These are phyloP conservation scores for Sisyra terminalis DNA, from an alignment of 2,888 invertebrate genomes.

Conservation along the genomic window DNA sequence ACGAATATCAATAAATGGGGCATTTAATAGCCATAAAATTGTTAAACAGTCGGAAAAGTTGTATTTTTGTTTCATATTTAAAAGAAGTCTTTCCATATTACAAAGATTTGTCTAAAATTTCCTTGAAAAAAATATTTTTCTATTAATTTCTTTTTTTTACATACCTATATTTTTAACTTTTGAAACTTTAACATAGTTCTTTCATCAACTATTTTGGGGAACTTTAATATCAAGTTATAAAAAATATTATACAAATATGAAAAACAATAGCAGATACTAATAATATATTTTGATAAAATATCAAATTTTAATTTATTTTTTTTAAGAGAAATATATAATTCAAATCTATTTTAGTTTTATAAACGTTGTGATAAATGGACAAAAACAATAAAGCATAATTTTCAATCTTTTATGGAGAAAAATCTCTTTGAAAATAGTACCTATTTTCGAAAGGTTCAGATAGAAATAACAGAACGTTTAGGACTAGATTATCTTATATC, in stretches of 20 bases:
- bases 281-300: background rate
- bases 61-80: no score
- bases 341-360: conserved; percentile 26
- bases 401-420: conserved; percentile 16
- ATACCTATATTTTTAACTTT: no score
- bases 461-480: conserved; percentile 2
- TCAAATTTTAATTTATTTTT: conserved; percentile 19
- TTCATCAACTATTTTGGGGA: no score
- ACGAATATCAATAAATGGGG: no score
- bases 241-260: no score
- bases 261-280: background rate
- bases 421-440: conserved; percentile 15
- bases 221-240: no score
- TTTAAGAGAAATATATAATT: no score
- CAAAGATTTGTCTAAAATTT: background rate
- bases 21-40: background rate
- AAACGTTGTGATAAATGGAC: conserved; percentile 25
- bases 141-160: background rate
- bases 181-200: no score
- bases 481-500: background rate
- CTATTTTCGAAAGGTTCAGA: conserved; percentile 3
- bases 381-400: conserved; percentile 21
- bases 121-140: background rate
- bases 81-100: no score
- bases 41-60: background rate